Percentiles rank a stretch among this genome's conserved stretches.
Evolutionary conservation across 92 coral and sea anemone genomes (phyloP).

Genomic region (Muricea muricata): DNA sequence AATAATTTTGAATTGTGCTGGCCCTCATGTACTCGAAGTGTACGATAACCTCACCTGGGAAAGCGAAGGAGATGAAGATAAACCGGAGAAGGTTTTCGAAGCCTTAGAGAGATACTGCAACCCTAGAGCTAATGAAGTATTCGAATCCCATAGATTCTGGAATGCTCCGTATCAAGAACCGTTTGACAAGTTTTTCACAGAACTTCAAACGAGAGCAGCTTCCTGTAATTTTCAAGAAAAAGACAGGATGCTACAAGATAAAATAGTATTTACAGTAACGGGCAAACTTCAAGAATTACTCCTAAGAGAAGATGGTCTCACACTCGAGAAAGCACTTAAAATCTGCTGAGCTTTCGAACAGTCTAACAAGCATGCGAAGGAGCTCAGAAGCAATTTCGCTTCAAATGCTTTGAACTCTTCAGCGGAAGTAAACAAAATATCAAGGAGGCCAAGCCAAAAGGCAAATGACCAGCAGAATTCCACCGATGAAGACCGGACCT

Average conservation of each 20-base stretch:
- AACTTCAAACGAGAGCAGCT: slow-evolving; percentile 43
- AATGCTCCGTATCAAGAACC: slow-evolving; percentile 52
- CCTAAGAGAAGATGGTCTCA: slow-evolving; percentile 28
- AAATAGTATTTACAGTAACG: slow-evolving; percentile 57
- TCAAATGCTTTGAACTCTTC: not conserved
- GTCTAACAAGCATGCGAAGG: not conserved
- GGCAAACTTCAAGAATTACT: slow-evolving; percentile 63
- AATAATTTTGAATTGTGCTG: slow-evolving; percentile 62
- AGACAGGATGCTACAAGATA: slow-evolving; percentile 66
- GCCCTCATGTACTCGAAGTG: slow-evolving; percentile 63
- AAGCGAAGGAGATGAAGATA: slow-evolving; percentile 40
- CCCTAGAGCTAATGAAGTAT: slow-evolving; percentile 64
- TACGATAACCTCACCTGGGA: slow-evolving; percentile 44
- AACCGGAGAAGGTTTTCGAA: slow-evolving; percentile 54
- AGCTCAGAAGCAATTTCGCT: not conserved
- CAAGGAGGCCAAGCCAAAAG: not conserved
- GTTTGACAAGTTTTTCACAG: slow-evolving; percentile 57
- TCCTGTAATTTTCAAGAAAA: slow-evolving; percentile 64
- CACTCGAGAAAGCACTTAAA: slow-evolving; percentile 44
- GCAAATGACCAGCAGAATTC: too few relatives aligned
- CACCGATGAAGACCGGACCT: too few relatives aligned
- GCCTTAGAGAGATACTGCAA: slow-evolving; percentile 58
- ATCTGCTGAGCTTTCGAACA: too few relatives aligned
- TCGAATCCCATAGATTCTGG: slow-evolving; percentile 46
- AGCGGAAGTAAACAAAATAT: not conserved